These are phyloP conservation scores for Indicator maculatus DNA, from an alignment of 2,113 vertebrate genomes.

Conservation along the genomic window DNA sequence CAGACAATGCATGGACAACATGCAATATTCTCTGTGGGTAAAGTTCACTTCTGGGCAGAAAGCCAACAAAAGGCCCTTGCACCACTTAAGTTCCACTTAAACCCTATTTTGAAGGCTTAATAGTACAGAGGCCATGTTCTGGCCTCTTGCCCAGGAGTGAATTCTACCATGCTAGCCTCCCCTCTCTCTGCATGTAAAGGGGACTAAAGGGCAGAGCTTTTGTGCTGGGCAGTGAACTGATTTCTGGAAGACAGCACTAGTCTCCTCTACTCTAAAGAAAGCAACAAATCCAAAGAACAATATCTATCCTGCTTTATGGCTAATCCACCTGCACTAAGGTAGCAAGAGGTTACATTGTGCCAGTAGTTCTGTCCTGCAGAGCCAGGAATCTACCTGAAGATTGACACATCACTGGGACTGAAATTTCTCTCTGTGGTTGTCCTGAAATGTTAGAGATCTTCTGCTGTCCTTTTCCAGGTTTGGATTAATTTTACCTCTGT, in stretches of 20 bases:
- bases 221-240: conserved; percentile 15
- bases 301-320: neutral
- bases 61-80: conserved; percentile 57
- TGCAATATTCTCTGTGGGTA: conserved; percentile 31
- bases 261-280: neutral
- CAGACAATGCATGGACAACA: neutral
- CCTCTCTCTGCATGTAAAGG: neutral
- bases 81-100: conserved; percentile 66
- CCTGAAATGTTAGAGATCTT: neutral
- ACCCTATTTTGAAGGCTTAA: conserved; percentile 60
- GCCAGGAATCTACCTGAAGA: neutral
- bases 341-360: neutral
- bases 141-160: conserved; percentile 57
- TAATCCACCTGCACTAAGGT: neutral
- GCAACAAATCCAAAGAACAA: neutral
- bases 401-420: neutral
- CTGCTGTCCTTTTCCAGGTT: neutral
- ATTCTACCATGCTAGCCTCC: conserved; percentile 2
- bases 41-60: conserved; percentile 62
- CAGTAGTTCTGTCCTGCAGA: neutral
- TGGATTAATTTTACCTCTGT: neutral
- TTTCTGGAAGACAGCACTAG: neutral
- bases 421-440: neutral
- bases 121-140: conserved; percentile 46
- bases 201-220: conserved; percentile 4